Evolutionary conservation across 2,888 invertebrate species (phyloP), one percentile per base, ranked within the genome.

Genomic region (Polyommatus iphigenia): DNA sequence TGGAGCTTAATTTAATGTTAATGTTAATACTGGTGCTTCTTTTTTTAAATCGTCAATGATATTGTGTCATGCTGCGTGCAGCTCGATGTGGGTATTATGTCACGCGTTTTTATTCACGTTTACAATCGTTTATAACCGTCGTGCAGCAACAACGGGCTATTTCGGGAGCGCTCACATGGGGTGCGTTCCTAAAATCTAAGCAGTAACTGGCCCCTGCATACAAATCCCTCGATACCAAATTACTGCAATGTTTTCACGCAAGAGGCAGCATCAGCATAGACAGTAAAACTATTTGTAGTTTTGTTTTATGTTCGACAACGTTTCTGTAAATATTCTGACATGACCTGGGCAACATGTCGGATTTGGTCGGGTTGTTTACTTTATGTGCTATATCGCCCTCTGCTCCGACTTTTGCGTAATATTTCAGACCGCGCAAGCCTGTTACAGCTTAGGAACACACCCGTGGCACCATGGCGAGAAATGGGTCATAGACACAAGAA

Each of bases 101-200:
- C 89, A 88, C 84, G 85, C 79, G 80, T 84, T 83, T 87, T 87
- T 85, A 87, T 83, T 86, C 83, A 83, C 84, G 80, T 86, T 85
- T 84, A 86, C 86, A 85, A 84, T 82, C 82, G 88, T 87, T 87
- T 90, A 90, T 88, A 89, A 89, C 87, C 86, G 87, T 86, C 82
- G 85, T 85, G 83, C 85, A 85, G 85, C 85, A 83, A 86, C 85
- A 82, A 83, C 79, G 81, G 83, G 87, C 85, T 93, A 93, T 93
- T 93, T 92, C 83, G 83, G 89, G 90, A 88, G 84, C 85, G 87
- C 85, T 86, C 87, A 85, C 87, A 54, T 54, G 54, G 54, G 54
- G 18, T 54, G 15, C 1, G 54, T 54, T 54, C 54, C 54, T 54
- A 54, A 54, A 54, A 3, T 54, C 1, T 15, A 18, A 54, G 1